Evolutionary conservation across 2,888 invertebrate species (phyloP), one percentile per base, ranked within the genome.

Genomic region (Phanerotoma sp.): DNA sequence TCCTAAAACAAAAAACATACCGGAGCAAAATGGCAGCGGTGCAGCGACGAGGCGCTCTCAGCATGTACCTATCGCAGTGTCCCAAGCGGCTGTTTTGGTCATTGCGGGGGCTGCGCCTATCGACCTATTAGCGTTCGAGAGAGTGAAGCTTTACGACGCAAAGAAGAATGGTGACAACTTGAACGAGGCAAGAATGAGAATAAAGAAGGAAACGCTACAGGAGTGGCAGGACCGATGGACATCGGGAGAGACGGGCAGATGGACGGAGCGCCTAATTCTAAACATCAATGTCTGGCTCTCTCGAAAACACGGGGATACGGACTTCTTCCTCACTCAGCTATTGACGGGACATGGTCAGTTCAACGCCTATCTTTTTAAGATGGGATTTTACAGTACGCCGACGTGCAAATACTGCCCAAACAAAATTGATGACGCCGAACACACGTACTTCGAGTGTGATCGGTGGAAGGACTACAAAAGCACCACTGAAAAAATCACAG

Each of bases 321-420:
- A 55, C 15, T 65, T 54, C 32, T 62, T 61, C 54, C 21, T 62
- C 1, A 66, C 63, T 6, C 64, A 66, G 52, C 40, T 64, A 13
- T 56, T 65, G 5, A 60, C 58, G 6, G 65, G 61, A 10, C 66
- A 65, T 42, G 64, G 66, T 9, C 58, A 49, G 35, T 66, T 66
- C 46, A 40, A 38, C 2, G 11, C 25, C 20, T 66, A 65, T 50
- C 57, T 65, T 5, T 35, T 54, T 28, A 58, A 11, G 25, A 57
- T 61, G 49, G 54, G 54, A 10, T 54, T 51, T 15, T 41, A 38
- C 30, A 41, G 41, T 3, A 45, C 42, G n/a, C 59, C 57, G 11
- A 11, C 10, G 15, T 62, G 62, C 32, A 38, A 13, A 2, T 58
- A 55, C 45, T 61, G 62, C 42, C 32, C 30, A 3, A 5, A 9